These are phyloP conservation scores for Magallana ariakensis DNA, from an alignment of 1,140 invertebrate species.

Conservation along the genomic window DNA sequence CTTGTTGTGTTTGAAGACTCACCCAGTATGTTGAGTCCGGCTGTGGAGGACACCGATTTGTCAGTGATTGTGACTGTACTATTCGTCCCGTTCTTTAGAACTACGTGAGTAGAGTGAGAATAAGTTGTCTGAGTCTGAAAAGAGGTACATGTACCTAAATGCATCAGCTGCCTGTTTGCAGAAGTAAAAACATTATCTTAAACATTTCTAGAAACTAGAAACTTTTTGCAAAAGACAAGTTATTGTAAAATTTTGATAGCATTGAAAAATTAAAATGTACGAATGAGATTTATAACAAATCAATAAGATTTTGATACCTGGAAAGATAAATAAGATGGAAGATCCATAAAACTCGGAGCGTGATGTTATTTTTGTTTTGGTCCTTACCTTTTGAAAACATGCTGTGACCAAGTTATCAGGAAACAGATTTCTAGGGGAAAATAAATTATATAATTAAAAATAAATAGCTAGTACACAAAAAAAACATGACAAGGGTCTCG, in stretches of 20 bases:
- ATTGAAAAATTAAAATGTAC: too few species aligned
- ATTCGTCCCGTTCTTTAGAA: not conserved
- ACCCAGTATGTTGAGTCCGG: conserved; percentile 45
- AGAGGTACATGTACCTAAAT: not conserved
- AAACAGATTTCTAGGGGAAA: conserved; percentile 52
- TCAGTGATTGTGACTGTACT: not conserved
- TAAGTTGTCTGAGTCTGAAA: conserved; percentile 7
- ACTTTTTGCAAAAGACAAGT: too few species aligned
- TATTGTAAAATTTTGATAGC: too few species aligned
- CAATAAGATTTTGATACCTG: too few species aligned
- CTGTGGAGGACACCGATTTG: not conserved
- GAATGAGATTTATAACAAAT: too few species aligned
- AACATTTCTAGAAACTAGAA: too few species aligned
- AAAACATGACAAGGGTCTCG: not conserved
- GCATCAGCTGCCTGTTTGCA: too few species aligned
- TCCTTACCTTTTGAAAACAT: conserved; percentile 53
- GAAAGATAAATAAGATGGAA: too few species aligned
- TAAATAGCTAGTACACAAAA: not conserved
- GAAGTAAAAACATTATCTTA: too few species aligned
- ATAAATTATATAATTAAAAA: not conserved
- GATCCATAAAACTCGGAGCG: too few species aligned
- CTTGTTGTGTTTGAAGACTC: too few species aligned
- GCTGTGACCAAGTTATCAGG: conserved; percentile 55
- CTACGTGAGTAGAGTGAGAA: not conserved
- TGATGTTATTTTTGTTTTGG: too few species aligned